A percentile compares a stretch with the other conserved stretches of the same genome.
Evolutionary conservation across 2,888 invertebrate species (phyloP).

Genomic region (Acanthosepion esculentum): DNA sequence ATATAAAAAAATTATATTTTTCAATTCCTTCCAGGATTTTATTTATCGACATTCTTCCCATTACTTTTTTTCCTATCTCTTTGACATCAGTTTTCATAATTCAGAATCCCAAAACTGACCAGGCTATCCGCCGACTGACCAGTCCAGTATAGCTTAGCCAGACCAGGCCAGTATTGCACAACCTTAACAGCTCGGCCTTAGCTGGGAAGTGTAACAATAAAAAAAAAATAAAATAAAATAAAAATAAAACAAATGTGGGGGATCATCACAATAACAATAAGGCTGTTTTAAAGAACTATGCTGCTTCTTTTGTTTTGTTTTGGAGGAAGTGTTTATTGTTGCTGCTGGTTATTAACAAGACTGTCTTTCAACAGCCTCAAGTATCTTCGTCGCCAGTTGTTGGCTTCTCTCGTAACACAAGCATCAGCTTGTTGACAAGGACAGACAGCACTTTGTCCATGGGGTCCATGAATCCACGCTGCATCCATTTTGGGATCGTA

Average conservation of each 20-base stretch:
- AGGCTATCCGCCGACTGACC: neutral
- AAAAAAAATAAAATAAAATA: neutral
- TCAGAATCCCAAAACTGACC: neutral
- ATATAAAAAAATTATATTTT: neutral
- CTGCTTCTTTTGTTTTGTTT: neutral
- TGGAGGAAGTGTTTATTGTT: neutral
- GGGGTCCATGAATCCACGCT: conserved; percentile 97
- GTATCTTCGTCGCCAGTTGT: neutral
- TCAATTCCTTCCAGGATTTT: neutral
- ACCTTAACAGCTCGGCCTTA: neutral
- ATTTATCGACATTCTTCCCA: neutral
- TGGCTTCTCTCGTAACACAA: conserved; percentile 57
- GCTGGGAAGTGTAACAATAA: neutral
- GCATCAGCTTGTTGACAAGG: conserved; percentile 70
- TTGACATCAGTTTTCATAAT: neutral
- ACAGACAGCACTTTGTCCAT: conserved; percentile 85
- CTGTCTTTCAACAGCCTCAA: conserved; percentile 14
- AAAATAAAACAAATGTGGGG: neutral
- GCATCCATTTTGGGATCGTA: conserved; percentile 99
- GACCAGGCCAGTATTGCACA: neutral
- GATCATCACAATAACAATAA: neutral
- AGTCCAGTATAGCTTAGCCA: neutral
- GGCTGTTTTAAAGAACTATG: neutral
- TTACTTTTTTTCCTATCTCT: neutral
- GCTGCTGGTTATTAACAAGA: neutral